phyloP scores from a whole-genome alignment of 2,797 vertebrate species.

The Euthynnus affinis region DNA sequence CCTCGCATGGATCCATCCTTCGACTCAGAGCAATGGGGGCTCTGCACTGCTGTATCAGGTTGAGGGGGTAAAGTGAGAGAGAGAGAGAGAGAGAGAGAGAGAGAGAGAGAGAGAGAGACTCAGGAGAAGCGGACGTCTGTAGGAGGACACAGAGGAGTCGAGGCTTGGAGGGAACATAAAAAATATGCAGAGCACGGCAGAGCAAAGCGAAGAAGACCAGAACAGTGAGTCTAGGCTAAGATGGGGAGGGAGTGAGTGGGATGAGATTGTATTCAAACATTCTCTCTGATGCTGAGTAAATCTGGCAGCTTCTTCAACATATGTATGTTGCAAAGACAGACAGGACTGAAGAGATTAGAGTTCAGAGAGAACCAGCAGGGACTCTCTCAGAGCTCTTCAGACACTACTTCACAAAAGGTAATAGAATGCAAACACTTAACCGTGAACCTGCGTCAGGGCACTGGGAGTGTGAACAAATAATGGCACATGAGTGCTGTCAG shows the following conservation, averaged over 20 bases:
- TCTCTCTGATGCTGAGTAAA: constrained; percentile 56
- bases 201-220: constrained; percentile 27
- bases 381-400: constrained; percentile 17
- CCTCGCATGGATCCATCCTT: constrained; percentile 36
- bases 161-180: constrained; percentile 35
- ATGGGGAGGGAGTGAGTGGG: constrained; percentile 24
- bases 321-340: constrained; percentile 40
- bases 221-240: constrained; percentile 26
- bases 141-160: constrained; percentile 39
- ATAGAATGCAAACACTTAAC: constrained; percentile 47
- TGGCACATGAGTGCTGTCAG: background rate
- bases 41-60: constrained; percentile 28
- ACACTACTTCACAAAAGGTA: constrained; percentile 21
- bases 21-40: constrained; percentile 32
- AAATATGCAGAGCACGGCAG: constrained; percentile 21
- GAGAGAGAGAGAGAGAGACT: constrained; percentile 26
- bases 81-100: constrained; percentile 8
- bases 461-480: constrained; percentile 8
- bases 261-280: constrained; percentile 56
- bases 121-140: constrained; percentile 24
- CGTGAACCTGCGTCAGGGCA: background rate
- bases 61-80: constrained; percentile 4
- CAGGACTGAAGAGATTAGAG: constrained; percentile 34
- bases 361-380: constrained; percentile 36
- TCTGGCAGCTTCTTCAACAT: constrained; percentile 58